Evolutionary conservation across 2,797 vertebrate genomes (phyloP), one percentile per base, ranked within the genome.

Genomic region (Premnoplex brunnescens): DNA sequence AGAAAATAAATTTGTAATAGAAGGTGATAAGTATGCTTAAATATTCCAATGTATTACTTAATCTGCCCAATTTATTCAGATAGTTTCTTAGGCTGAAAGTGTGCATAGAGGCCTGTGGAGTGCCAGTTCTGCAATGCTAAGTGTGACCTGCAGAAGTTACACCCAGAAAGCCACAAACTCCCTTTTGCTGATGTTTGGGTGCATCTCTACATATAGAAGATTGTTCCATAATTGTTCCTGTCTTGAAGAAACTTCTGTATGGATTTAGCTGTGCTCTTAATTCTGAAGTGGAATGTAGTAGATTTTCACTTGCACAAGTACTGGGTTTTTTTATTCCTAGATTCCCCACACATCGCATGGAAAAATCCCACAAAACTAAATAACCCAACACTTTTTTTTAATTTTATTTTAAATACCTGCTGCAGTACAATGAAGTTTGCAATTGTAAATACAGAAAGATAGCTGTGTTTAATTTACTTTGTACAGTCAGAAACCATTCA

Each of bases 291-390:
- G 24, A 77, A 32, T 66, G 16, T 18, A 24, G 44, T 24, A 48
- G 23, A 74, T 75, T 72, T 85, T 68, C 17, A 58, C 18, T 59
- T 21, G 5, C 18, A 41, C 51, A 88, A 58, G 0, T 64, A 16
- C 55, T 62, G 28, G 10, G 79, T 1, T 28, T 28, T 17, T 81
- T 94, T 85, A 7, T 77, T 84, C 9, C 14, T n/a, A 58, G 66
- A 72, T 79, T 64, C 16, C 17, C 3, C 2, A 5, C 2, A 5
- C 0, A 2, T 28, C 12, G 62, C 19, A 8, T 55, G 1, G 18
- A 43, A 64, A 67, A 51, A 24, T 0, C 0, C 4, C 22, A 20
- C 27, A 48, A 63, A 43, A 60, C 4, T 46, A 36, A 43, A 20
- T 28, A 56, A 51, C 10, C 2, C 26, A 37, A 16, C 10, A 23